These are phyloP conservation scores for Porites rus DNA, from an alignment of 92 coral and sea anemone genomes.

Conservation along the genomic window DNA sequence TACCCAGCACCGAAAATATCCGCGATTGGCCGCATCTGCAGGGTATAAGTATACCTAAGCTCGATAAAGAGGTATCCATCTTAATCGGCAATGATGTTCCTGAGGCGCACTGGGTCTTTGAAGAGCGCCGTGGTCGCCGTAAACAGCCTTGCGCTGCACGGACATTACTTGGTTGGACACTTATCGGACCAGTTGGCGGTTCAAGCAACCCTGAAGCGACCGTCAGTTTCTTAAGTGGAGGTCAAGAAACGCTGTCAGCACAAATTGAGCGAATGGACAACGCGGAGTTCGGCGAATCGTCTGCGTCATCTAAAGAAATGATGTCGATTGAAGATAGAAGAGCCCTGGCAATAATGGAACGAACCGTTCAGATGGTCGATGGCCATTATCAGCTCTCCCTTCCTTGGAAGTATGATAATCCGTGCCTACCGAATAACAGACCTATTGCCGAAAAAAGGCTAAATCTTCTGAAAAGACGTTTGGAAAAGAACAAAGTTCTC, in stretches of 20 bases:
- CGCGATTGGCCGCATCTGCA: no score
- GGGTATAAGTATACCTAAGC: no score
- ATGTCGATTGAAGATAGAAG: no score
- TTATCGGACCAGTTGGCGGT: conserved; percentile 28
- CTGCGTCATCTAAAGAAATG: no score
- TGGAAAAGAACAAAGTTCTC: not conserved
- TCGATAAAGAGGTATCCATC: no score
- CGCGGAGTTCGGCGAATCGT: no score
- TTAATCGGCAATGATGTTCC: conserved; percentile 10
- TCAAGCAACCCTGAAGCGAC: no score
- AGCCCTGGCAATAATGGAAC: not conserved
- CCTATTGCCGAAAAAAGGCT: not conserved
- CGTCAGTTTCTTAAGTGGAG: no score
- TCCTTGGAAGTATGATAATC: not conserved
- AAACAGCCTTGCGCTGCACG: conserved; percentile 55
- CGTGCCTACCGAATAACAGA: conserved; percentile 6
- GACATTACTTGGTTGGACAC: conserved; percentile 55
- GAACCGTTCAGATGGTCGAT: not conserved
- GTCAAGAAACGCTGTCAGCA: no score
- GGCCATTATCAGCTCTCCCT: not conserved
- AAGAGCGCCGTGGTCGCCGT: conserved; percentile 52
- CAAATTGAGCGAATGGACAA: no score
- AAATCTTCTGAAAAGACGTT: not conserved
- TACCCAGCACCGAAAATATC: no score
- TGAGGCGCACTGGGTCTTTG: conserved; percentile 51